phyloP scores from a whole-genome alignment of 1,140 invertebrate species.

The Akabosia matsudoensis region DNA sequence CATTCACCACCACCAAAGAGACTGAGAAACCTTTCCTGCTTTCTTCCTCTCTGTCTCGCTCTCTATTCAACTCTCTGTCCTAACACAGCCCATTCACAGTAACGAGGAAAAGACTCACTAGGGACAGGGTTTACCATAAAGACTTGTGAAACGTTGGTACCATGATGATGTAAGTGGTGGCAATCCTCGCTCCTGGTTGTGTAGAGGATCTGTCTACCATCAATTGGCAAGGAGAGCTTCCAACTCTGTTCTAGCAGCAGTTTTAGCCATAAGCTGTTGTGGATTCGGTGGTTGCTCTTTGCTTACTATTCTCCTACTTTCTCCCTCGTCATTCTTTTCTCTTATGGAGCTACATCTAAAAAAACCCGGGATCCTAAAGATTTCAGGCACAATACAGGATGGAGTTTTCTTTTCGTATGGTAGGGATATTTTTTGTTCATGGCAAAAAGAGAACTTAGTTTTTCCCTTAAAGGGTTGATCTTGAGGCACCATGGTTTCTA shows the following conservation, averaged over 20 bases:
- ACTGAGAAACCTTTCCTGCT: no score
- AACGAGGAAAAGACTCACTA: constrained; percentile 1
- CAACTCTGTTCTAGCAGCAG: no score
- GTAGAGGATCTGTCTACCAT: not conserved
- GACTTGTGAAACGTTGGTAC: not conserved
- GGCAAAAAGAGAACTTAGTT: no score
- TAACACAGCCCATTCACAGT: not conserved
- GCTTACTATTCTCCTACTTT: constrained; percentile 5
- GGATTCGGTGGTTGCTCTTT: constrained; percentile 15
- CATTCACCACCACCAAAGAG: no score
- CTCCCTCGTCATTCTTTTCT: not conserved
- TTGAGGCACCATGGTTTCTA: constrained; percentile 5
- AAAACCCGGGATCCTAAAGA: no score
- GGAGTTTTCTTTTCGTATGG: no score
- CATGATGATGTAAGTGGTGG: not conserved
- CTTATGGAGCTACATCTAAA: no score
- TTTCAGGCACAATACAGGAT: no score
- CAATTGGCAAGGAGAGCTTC: no score
- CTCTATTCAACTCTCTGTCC: not conserved
- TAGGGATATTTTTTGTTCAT: no score
- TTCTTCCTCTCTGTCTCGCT: not conserved
- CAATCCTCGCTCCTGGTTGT: not conserved
- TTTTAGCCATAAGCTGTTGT: constrained; percentile 20
- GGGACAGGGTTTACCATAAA: constrained; percentile 12
- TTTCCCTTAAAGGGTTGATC: not conserved